Evolutionary conservation across 2,113 vertebrate species (phyloP), one percentile per base, ranked within the genome.

Genomic region (Gadus macrocephalus): DNA sequence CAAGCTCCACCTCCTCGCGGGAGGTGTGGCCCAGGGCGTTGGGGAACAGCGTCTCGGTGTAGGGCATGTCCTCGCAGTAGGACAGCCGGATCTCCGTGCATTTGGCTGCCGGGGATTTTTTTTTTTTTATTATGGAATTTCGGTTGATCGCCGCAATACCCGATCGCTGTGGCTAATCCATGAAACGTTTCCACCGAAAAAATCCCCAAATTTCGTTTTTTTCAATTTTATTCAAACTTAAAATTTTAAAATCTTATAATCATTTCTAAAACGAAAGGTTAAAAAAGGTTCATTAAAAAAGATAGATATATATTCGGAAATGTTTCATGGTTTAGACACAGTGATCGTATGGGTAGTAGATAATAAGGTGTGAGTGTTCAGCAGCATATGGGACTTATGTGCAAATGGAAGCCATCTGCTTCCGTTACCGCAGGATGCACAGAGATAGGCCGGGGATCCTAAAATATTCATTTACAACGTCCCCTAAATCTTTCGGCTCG

Each of bases 51-150:
- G 89, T 97, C 20, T 89, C 88, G 61, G 86, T 77, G 72, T 99
- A 98, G 69, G 93, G 7, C 67, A 90, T 89, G 28, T 96, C 94
- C 0, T 90, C 83, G 61, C 97, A 99, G 80, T 95, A 94, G 49
- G 91, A 86, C 81, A 98, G 88, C 20, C 83, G 35, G 60, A 95
- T 86, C 61, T 93, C 92, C 53, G 90, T 77, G 0, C 96, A 98
- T 74, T 89, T 89, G 74, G 91, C 96, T 98, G 22, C 1, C 64
- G 12, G 58, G 42, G 12, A 49, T 11, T 12, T 49, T 49, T 9
- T 12, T 14, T 49, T 35, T 35, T 35, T 35, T 4, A 35, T 25
- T 25, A 1, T 1, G 25, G 25, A 25, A 25, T 25, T 25, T 25
- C 25, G 25, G 1, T 25, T 25, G 1, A 25, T 25, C 25, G 25